Conservation (phyloP, 2,113 vertebrate genomes). For the Marcusenius ussheri region DNA sequence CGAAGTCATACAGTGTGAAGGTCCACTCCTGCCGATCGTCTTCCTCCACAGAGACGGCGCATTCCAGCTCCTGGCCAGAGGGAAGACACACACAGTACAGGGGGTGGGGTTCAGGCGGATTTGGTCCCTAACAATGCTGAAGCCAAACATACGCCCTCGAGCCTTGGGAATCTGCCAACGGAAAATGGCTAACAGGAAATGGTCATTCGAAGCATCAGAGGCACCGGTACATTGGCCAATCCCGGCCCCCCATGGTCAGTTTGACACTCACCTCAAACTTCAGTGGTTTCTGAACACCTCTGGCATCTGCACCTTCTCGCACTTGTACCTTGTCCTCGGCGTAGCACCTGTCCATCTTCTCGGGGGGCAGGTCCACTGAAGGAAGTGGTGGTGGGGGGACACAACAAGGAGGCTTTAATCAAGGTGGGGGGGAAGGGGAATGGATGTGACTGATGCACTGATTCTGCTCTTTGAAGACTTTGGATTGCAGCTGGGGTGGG, state of each 20-base stretch:
- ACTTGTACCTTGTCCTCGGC: constrained; percentile 82
- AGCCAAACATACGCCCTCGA: background rate
- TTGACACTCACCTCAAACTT: constrained; percentile 85
- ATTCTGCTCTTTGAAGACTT: constrained; percentile 7
- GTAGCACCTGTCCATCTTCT: constrained; percentile 79
- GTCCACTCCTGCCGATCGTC: constrained; percentile 98
- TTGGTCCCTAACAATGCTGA: background rate
- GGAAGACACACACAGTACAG: constrained; percentile 16
- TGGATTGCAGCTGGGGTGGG: background rate
- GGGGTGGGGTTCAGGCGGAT: background rate
- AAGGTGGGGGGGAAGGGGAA: background rate
- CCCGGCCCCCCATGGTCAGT: background rate
- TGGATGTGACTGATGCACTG: background rate
- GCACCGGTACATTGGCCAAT: background rate
- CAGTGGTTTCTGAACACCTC: constrained; percentile 79
- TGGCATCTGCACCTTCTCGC: constrained; percentile 64
- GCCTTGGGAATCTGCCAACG: background rate
- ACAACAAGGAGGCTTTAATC: background rate
- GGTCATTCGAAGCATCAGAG: background rate
- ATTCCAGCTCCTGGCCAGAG: constrained; percentile 83
- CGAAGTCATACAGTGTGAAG: constrained; percentile 96
- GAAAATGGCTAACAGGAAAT: background rate
- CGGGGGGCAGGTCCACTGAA: constrained; percentile 88
- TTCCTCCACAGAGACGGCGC: constrained; percentile 94
- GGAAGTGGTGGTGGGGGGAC: background rate